A percentile compares a stretch with the other conserved stretches of the same genome.
Evolutionary conservation across 2,888 invertebrate genomes (phyloP).

Genomic region (Pharmacophagus antenor): DNA sequence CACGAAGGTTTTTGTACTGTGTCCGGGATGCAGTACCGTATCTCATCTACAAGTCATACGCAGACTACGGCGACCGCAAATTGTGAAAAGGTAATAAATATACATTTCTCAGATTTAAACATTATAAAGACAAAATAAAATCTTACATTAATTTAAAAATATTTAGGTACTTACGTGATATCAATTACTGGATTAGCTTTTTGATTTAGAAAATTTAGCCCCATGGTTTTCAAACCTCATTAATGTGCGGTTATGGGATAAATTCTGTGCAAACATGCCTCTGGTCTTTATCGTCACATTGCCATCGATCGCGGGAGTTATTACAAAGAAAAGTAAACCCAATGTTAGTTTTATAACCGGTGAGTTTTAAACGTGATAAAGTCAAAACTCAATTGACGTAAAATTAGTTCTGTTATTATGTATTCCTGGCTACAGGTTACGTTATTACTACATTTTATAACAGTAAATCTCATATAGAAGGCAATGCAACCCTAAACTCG

Average conservation of each 20-base stretch:
- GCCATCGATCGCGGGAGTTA: slow-evolving; percentile 53
- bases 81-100: slow-evolving; percentile 81
- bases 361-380: slow-evolving; percentile 17
- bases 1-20: slow-evolving; percentile 93
- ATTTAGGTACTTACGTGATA: slow-evolving; percentile 3
- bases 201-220: slow-evolving; percentile 56
- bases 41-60: slow-evolving; percentile 92
- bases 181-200: slow-evolving; percentile 19
- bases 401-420: slow-evolving; percentile 55
- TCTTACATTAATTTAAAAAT: background rate
- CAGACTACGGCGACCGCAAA: slow-evolving; percentile 92
- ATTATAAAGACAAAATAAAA: no score
- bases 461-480: no score
- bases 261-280: slow-evolving; percentile 75
- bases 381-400: slow-evolving; percentile 54
- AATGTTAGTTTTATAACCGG: slow-evolving; percentile 43
- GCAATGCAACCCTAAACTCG: no score
- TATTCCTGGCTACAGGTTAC: slow-evolving; percentile 59
- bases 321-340: slow-evolving; percentile 53
- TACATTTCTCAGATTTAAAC: background rate
- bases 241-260: slow-evolving; percentile 74
- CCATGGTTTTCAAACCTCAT: slow-evolving; percentile 60
- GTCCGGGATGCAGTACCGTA: slow-evolving; percentile 92
- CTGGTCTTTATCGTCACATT: slow-evolving; percentile 62
- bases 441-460: no score